Evolutionary conservation across 2,888 invertebrate species (phyloP).

Genomic region (Agrochola lychnidis): DNA sequence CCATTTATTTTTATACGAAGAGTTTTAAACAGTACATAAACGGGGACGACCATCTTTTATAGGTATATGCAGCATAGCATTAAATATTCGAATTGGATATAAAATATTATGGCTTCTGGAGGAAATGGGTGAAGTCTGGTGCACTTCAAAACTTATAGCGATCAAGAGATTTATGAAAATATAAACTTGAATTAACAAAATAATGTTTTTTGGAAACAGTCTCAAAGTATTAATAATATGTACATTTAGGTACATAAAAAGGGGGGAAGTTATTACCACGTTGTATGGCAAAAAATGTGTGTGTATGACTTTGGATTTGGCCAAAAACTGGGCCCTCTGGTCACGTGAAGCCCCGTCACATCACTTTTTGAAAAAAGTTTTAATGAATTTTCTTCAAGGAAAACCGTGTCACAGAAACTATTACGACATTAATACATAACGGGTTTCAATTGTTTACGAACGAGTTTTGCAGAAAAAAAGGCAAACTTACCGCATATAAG

Average conservation of each 20-base stretch:
- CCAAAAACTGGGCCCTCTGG: too few relatives aligned
- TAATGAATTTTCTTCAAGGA: too few relatives aligned
- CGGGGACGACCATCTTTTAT: constrained; percentile 26
- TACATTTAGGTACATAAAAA: too few relatives aligned
- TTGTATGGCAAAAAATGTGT: too few relatives aligned
- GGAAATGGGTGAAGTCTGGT: constrained; percentile 16
- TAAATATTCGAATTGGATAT: constrained; percentile 41
- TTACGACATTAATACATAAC: not conserved
- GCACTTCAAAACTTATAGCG: not conserved
- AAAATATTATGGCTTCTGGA: constrained; percentile 41
- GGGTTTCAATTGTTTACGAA: not conserved
- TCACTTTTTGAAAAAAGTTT: not conserved
- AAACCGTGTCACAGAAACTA: not conserved
- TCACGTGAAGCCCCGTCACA: too few relatives aligned
- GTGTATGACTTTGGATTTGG: too few relatives aligned
- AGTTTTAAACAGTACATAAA: constrained; percentile 46
- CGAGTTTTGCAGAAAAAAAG: not conserved
- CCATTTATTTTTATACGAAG: constrained; percentile 32
- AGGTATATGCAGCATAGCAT: constrained; percentile 19
- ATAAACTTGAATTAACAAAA: not conserved
- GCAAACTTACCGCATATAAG: not conserved
- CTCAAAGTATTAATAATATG: too few relatives aligned
- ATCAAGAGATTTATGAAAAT: not conserved
- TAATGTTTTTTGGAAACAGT: too few relatives aligned
- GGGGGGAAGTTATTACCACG: too few relatives aligned